Percentiles rank a stretch among this genome's conserved stretches.
phyloP scores from a whole-genome alignment of 1,140 invertebrate species.

The Hormaphis cornu region DNA sequence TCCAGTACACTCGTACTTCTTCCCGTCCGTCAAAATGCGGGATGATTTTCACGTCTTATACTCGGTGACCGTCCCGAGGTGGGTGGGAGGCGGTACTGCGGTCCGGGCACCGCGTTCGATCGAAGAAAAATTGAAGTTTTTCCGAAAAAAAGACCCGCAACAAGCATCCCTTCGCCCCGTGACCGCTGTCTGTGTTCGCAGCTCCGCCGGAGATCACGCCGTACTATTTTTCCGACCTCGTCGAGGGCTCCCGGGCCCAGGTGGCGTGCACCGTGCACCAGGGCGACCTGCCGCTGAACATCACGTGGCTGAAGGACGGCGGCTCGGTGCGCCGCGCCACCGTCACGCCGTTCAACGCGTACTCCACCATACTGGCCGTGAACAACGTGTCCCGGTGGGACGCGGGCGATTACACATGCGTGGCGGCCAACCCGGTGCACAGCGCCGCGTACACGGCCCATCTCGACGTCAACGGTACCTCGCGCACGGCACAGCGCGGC shows the following conservation, averaged over 20 bases:
- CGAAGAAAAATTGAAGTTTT: too few relatives aligned
- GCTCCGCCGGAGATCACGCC: slow-evolving; percentile 32
- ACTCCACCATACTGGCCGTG: slow-evolving; percentile 66
- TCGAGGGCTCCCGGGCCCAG: slow-evolving; percentile 47
- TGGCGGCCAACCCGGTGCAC: slow-evolving; percentile 54
- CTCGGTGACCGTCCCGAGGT: too few relatives aligned
- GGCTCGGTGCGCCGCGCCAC: slow-evolving; percentile 38
- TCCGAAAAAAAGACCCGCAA: too few relatives aligned
- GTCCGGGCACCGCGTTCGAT: too few relatives aligned
- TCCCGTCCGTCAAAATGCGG: too few relatives aligned
- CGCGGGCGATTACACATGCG: slow-evolving; percentile 50
- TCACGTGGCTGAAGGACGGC: slow-evolving; percentile 57
- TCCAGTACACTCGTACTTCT: too few relatives aligned
- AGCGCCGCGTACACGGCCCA: slow-evolving; percentile 50
- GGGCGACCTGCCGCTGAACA: slow-evolving; percentile 57
- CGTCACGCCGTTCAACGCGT: slow-evolving; percentile 38
- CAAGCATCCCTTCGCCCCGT: background rate
- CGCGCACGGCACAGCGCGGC: background rate
- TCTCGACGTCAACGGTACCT: slow-evolving; percentile 52
- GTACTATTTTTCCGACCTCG: slow-evolving; percentile 48
- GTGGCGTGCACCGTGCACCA: slow-evolving; percentile 58
- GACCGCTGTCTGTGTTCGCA: slow-evolving; percentile 21
- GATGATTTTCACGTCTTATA: too few relatives aligned
- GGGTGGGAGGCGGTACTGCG: too few relatives aligned
- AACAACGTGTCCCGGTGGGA: slow-evolving; percentile 62